A percentile compares a stretch with the other conserved stretches of the same genome.
phyloP scores from a whole-genome alignment of 2,888 invertebrate species.

The Brachycybe producta region DNA sequence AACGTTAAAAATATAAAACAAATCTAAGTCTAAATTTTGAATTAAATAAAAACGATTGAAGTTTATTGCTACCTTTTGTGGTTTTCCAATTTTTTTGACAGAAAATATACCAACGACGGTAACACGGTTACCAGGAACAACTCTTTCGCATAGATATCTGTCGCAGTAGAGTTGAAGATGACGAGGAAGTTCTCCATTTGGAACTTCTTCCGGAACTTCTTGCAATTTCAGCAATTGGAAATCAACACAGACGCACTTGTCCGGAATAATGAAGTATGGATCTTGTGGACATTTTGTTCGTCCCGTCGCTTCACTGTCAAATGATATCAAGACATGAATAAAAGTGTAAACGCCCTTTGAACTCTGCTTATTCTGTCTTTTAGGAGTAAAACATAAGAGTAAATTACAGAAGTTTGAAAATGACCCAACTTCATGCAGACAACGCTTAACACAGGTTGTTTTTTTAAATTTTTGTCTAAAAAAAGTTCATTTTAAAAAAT shows the following conservation, averaged over 20 bases:
- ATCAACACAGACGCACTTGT: conserved; percentile 93
- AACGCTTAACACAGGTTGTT: not conserved
- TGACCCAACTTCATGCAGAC: too few species aligned
- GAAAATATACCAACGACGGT: conserved; percentile 89
- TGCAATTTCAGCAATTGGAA: conserved; percentile 96
- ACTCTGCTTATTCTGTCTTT: too few species aligned
- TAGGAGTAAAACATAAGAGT: too few species aligned
- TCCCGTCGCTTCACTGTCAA: conserved; percentile 72
- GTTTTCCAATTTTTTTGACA: conserved; percentile 70
- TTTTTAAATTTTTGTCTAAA: too few species aligned
- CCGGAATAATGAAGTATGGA: conserved; percentile 95
- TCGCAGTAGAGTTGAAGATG: conserved; percentile 91
- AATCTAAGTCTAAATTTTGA: not conserved
- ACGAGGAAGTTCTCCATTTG: conserved; percentile 95
- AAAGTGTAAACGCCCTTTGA: too few species aligned
- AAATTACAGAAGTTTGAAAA: too few species aligned
- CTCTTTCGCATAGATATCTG: conserved; percentile 79
- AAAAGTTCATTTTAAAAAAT: too few species aligned
- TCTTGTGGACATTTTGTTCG: conserved; percentile 87
- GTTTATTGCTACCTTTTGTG: conserved; percentile 25
- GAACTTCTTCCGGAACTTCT: conserved; percentile 85
- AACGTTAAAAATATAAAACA: not conserved
- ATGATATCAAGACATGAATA: too few species aligned
- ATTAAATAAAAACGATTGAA: not conserved
- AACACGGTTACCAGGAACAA: conserved; percentile 91